Evolutionary conservation across 2,888 invertebrate genomes (phyloP).

Genomic region (Xanthostigma xanthostigma): DNA sequence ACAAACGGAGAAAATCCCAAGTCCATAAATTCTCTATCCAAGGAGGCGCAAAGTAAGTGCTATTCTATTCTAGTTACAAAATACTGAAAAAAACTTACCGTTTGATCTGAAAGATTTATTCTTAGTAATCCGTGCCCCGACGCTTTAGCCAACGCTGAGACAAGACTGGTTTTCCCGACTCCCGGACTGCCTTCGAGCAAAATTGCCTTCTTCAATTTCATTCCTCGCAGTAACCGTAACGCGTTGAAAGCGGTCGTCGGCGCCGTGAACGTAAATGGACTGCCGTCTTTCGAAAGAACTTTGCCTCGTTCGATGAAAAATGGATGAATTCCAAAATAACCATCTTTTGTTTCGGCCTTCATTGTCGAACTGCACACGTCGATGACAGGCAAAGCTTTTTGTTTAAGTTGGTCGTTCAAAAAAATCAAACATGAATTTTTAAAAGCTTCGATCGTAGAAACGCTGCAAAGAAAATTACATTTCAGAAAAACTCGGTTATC

Average conservation of each 20-base stretch:
- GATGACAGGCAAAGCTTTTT: conserved; percentile 6
- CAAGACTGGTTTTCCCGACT: conserved; percentile 93
- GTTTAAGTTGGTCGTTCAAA: conserved; percentile 37
- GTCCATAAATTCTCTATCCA: too few species aligned
- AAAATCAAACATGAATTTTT: conserved; percentile 37
- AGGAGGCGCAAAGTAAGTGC: too few species aligned
- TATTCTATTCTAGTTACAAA: neutral
- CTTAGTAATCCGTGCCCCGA: conserved; percentile 75
- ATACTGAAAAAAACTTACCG: conserved; percentile 39
- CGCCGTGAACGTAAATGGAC: conserved; percentile 55
- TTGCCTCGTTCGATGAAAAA: conserved; percentile 52
- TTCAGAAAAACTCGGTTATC: neutral
- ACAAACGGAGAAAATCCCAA: too few species aligned
- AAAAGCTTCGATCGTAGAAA: conserved; percentile 24
- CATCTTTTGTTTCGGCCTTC: conserved; percentile 22
- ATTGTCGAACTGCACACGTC: conserved; percentile 7
- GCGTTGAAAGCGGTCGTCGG: conserved; percentile 71
- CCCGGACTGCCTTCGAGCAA: conserved; percentile 95
- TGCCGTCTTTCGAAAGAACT: conserved; percentile 15
- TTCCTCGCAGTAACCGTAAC: conserved; percentile 67
- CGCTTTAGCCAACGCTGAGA: conserved; percentile 74
- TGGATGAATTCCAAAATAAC: conserved; percentile 58
- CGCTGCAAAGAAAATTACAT: conserved; percentile 18
- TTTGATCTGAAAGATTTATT: conserved; percentile 97
- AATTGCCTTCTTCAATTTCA: conserved; percentile 84